Evolutionary conservation across 1,140 invertebrate genomes (phyloP).

Genomic region (Drosophila novamexicana): DNA sequence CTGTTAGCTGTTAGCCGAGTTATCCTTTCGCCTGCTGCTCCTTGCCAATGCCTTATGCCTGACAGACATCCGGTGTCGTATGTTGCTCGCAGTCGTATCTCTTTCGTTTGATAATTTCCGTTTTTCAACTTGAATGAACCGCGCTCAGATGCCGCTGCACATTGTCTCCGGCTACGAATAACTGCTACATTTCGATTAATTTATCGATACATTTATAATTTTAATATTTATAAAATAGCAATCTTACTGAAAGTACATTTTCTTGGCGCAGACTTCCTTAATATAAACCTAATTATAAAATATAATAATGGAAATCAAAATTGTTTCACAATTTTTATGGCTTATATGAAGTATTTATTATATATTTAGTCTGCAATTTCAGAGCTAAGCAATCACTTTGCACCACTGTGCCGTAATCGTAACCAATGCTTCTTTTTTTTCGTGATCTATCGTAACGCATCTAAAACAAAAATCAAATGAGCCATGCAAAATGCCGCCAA

Average conservation of each 20-base stretch:
- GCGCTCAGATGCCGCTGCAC: conserved; percentile 48
- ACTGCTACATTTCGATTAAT: not conserved
- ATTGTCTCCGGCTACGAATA: not conserved
- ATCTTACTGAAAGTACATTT: too few species aligned
- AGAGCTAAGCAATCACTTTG: not conserved
- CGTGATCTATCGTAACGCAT: conserved; percentile 73
- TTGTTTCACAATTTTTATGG: too few species aligned
- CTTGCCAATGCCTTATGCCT: conserved; percentile 34
- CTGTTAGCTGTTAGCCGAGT: conserved; percentile 46
- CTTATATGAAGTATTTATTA: too few species aligned
- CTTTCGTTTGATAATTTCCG: conserved; percentile 81
- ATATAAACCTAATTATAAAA: too few species aligned
- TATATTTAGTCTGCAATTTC: not conserved
- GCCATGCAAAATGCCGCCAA: conserved; percentile 78
- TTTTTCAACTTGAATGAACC: conserved; percentile 72
- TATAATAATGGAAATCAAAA: too few species aligned
- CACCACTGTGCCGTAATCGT: conserved; percentile 41
- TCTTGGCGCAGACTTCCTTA: too few species aligned
- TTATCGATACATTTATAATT: not conserved
- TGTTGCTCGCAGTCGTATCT: conserved; percentile 70
- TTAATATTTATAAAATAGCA: not conserved
- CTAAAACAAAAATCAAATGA: conserved; percentile 79
- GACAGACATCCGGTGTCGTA: conserved; percentile 79
- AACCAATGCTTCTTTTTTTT: conserved; percentile 36
- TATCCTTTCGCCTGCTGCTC: conserved; percentile 55